Evolutionary conservation across 2,797 vertebrate species (phyloP), one percentile per base, ranked within the genome.

Genomic region (Acrossocheilus fasciatus): DNA sequence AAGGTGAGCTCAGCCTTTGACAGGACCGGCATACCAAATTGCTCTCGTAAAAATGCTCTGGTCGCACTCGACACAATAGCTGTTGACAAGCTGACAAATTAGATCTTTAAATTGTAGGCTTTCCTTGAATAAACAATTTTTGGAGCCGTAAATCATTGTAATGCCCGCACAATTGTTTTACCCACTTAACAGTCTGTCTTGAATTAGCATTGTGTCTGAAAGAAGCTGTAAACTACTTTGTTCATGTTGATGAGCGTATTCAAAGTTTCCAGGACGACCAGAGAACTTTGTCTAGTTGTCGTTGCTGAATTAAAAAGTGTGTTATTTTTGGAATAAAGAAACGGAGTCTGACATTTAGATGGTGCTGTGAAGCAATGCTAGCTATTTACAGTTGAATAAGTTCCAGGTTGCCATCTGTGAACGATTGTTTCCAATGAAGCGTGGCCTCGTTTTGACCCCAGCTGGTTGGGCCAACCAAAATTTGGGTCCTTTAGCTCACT

Each of bases 11-110:
- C 39, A 69, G 76, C 36, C 39, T 81, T 73, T 81, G 30, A 64
- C 69, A 39, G 14, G 68, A 73, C 84, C 15, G 2, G 84, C 52
- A 86, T 86, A 74, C 77, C 3, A 59, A 85, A 47, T 70, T 14
- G 26, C 10, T 1, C 84, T 74, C 1, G 68, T 73, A 62, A 80
- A 70, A 73, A 18, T 39, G 66, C 26, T 62, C 43, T n/a, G 17
- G 26, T 64, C 15, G 18, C 26, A 52, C 6, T 81, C 30, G 23
- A n/a, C 69, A 73, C 78, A 73, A 81, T 73, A 73, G 52, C 8
- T 64, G 69, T 81, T 80, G 54, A 74, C 69, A 64, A 62, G 77
- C 41, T 47, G 84, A 81, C 76, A 86, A 86, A 80, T 72, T 39
- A 45, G 39, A 72, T 81, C 26, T n/a, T 36, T 80, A 73, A 34